Evolutionary conservation across 2,113 vertebrate species (phyloP).

Genomic region (Melanerpes formicivorus): DNA sequence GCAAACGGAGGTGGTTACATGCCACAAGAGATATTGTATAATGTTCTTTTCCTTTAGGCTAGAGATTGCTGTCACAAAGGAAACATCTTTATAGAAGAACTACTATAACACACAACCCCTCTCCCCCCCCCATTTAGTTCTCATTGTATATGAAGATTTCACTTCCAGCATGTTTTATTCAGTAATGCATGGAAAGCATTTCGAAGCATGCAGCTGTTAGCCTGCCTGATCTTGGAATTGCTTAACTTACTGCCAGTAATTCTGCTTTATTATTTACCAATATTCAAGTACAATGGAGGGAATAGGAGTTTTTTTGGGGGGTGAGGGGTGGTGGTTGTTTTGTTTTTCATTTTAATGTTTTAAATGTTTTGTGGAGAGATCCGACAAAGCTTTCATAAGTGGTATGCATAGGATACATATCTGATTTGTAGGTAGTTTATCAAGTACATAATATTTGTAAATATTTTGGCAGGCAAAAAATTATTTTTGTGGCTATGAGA

Average conservation of each 20-base stretch:
- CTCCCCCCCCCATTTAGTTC: background rate
- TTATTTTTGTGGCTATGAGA: background rate
- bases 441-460: background rate
- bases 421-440: background rate
- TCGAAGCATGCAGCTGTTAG: background rate
- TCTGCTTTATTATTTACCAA: background rate
- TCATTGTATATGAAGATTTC: background rate
- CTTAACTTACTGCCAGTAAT: background rate
- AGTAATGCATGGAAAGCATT: background rate
- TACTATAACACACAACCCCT: background rate
- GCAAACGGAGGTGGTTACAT: slow-evolving; percentile 46
- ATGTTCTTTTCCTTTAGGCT: background rate
- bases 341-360: too few species aligned
- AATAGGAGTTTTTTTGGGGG: background rate
- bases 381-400: background rate
- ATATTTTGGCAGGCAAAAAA: background rate
- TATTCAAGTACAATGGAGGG: background rate
- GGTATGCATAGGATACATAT: background rate
- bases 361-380: background rate
- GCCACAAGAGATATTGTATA: slow-evolving; percentile 39
- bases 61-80: slow-evolving; percentile 39
- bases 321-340: too few species aligned
- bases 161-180: background rate
- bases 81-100: slow-evolving; percentile 50
- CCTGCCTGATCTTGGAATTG: background rate